Conservation (phyloP, 2,888 invertebrate species). For the Keiferia lycopersicella region DNA sequence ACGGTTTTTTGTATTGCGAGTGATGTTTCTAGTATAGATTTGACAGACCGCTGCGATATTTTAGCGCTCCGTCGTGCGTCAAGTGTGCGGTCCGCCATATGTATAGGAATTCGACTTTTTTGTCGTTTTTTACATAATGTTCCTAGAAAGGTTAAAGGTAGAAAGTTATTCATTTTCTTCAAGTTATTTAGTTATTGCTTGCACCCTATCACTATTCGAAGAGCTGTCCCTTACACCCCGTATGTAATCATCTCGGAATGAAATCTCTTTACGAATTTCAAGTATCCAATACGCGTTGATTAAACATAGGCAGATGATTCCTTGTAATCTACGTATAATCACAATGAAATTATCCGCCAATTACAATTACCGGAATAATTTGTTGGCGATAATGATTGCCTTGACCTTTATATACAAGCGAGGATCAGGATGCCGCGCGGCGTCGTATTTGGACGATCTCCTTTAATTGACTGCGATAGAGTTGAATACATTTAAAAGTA, state of each 20-base stretch:
- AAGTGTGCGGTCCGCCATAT: too few relatives aligned
- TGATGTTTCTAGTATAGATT: too few relatives aligned
- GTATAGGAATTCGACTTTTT: too few relatives aligned
- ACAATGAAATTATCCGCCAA: conserved; percentile 33
- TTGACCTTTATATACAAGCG: conserved; percentile 30
- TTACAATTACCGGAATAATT: conserved; percentile 32
- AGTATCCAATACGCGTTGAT: conserved; percentile 12
- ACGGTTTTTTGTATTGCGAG: too few relatives aligned
- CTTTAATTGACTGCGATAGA: neutral
- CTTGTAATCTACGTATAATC: conserved; percentile 32
- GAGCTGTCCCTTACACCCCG: too few relatives aligned
- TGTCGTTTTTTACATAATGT: too few relatives aligned
- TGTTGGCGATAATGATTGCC: conserved; percentile 30
- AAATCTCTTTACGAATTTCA: conserved; percentile 7
- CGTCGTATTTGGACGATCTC: neutral
- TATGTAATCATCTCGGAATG: conserved; percentile 4
- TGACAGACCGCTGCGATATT: too few relatives aligned
- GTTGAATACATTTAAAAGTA: neutral
- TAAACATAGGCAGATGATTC: conserved; percentile 23
- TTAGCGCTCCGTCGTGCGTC: too few relatives aligned
- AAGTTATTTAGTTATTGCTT: too few relatives aligned
- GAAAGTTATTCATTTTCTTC: too few relatives aligned
- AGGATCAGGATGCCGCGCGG: conserved; percentile 12
- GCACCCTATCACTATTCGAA: too few relatives aligned
- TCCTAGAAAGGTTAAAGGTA: too few relatives aligned